Base-by-base conservation (phyloP, 2,113 vertebrate genomes). In the Pomatostomus ruficeps region DNA sequence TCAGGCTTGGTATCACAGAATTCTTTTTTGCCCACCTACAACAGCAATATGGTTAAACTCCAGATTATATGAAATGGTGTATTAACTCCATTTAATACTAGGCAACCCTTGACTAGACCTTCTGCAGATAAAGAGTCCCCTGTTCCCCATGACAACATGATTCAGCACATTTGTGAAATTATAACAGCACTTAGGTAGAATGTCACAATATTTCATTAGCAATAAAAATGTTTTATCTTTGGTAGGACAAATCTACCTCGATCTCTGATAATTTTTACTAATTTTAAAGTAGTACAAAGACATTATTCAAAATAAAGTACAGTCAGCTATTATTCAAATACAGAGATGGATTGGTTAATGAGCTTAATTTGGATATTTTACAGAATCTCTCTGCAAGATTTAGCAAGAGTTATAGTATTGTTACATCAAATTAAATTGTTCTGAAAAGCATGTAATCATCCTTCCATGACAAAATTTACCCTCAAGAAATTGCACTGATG, bases 1-100 rank as follows among this genome's bases (percentile, higher is more conserved):
- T 97, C 96, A 97, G 96, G 95, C 94, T 96, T 97, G 71, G 43
- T 91, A 90, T 89, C 96, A 87, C 49, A 78, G 83, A 88, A 72
- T 65, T 72, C 83, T 79, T 95, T 79, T 70, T 85, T 94, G 78
- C 74, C 85, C 72, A 88, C 88, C 77, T 84, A 93, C 40, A 89
- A 74, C 10, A 85, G 75, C 58, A 88, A 75, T 89, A 76, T 55
- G 48, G 77, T 82, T 94, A 68, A 92, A 90, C 84, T 95, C 79
- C 66, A 94, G 92, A 96, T 85, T 52, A 94, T 26, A 81, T 87
- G 71, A 96, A 96, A 97, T 95, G 65, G 61, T 40, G 6, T 62
- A 93, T 95, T 90, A 95, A 94, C 65, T 96, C 74, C 71, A 79
- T 74, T 95, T 93, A 95, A 84, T 91, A 77, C 67, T 25, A 85